Evolutionary conservation across 2,797 vertebrate species (phyloP), one percentile per base, ranked within the genome.

Genomic region (Hypotaenidia philippensis): DNA sequence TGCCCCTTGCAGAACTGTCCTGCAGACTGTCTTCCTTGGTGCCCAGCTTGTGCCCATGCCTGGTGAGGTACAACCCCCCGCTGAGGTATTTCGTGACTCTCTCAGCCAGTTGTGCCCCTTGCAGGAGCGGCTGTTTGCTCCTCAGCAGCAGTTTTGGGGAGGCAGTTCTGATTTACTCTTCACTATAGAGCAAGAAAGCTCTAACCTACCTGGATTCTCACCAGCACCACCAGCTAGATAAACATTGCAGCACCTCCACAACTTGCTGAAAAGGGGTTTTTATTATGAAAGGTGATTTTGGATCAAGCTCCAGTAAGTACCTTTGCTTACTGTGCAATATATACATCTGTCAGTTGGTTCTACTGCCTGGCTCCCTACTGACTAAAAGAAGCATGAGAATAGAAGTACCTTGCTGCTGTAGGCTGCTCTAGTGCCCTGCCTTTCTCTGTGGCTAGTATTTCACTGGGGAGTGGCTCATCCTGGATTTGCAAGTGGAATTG

Each of bases 261-360:
- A 38, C 82, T 83, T 4, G 1, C 41, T 89, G 70, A 87, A 70
- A 87, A 45, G 31, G 52, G 3, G 0, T 21, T 36, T 83, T 94
- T 88, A 72, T 89, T 63, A 31, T 34, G 55, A 69, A 71, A 79
- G 47, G 87, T 92, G 47, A 69, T 94, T 91, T 90, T 81, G 76
- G 38, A 91, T 91, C 40, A n/a, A 83, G 71, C 36, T 29, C 74
- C 38, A 56, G 17, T 19, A 36, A 52, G 52, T 49, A 45, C 34
- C 78, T 87, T 87, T 87, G 31, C 34, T 90, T 72, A 74, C 81
- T 80, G 41, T 79, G 78, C 81, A 72, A 47, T 84, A 52, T 70
- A 13, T 69, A 10, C 44, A 49, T 63, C 1, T 60, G 61, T 76
- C 77, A 76, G 86, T 41, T 88, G 64, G 4, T 52, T 52, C 56